Percentiles rank a stretch among this genome's conserved stretches.
Conservation (phyloP, 2,113 vertebrate species). For the Suncus etruscus region DNA sequence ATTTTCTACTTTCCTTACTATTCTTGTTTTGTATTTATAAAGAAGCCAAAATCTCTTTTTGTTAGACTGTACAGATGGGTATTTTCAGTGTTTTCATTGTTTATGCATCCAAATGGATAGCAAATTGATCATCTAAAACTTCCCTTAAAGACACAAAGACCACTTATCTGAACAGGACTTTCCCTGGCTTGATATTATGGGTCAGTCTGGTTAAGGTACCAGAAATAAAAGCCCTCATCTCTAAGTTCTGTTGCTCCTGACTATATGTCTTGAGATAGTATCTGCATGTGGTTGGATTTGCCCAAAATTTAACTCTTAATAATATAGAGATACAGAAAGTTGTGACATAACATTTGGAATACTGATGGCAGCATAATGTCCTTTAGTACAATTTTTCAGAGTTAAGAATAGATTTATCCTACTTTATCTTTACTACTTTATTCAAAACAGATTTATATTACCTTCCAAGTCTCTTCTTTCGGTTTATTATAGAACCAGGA, state of each 20-base stretch:
- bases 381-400: slow-evolving; percentile 72
- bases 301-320: slow-evolving; percentile 64
- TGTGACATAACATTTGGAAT: slow-evolving; percentile 72
- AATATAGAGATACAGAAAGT: slow-evolving; percentile 66
- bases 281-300: slow-evolving; percentile 54
- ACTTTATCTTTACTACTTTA: slow-evolving; percentile 14
- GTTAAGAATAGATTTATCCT: slow-evolving; percentile 70
- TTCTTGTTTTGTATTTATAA: slow-evolving; percentile 9
- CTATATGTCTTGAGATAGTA: slow-evolving; percentile 14
- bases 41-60: slow-evolving; percentile 57
- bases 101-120: slow-evolving; percentile 80
- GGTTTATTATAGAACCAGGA: slow-evolving; percentile 30
- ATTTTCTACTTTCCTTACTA: not conserved
- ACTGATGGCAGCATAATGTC: slow-evolving; percentile 76
- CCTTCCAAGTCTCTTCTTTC: too few species aligned
- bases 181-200: slow-evolving; percentile 63
- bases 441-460: too few species aligned
- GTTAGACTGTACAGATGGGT: slow-evolving; percentile 63
- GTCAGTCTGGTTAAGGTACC: slow-evolving; percentile 68
- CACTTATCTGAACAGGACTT: slow-evolving; percentile 66
- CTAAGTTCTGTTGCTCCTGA: slow-evolving; percentile 69
- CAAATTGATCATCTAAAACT: slow-evolving; percentile 81
- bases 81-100: slow-evolving; percentile 73
- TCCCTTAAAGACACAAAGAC: slow-evolving; percentile 56
- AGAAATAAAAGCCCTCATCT: slow-evolving; percentile 78